Conservation (phyloP, 2,888 invertebrate species). For the Globia sparganii region DNA sequence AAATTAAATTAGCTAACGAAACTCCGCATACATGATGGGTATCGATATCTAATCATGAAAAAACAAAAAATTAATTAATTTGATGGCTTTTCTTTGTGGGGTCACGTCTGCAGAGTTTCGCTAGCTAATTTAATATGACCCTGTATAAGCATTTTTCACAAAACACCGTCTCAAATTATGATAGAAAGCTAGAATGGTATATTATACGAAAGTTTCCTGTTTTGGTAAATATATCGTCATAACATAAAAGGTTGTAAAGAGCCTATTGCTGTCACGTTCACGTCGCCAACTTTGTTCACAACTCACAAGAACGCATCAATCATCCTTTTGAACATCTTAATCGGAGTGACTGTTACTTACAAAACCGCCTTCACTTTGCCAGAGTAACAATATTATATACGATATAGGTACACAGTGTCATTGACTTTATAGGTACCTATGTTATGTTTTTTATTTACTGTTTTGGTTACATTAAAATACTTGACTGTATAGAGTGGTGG, state of each 20-base stretch:
- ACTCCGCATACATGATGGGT: no score
- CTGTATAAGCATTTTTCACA: neutral
- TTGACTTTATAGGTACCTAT: conserved; percentile 46
- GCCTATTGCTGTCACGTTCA: conserved; percentile 23
- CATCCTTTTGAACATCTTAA: conserved; percentile 56
- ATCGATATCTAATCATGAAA: no score
- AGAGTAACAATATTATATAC: conserved; percentile 20
- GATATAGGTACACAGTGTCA: conserved; percentile 33
- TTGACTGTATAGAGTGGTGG: neutral
- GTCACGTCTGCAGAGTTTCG: neutral
- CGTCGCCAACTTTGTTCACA: conserved; percentile 36
- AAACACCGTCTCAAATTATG: neutral
- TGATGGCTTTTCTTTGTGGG: no score
- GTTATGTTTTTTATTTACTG: conserved; percentile 4
- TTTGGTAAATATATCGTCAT: neutral
- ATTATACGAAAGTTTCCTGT: conserved; percentile 7
- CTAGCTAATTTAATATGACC: neutral
- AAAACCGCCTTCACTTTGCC: conserved; percentile 42
- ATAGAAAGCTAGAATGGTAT: neutral
- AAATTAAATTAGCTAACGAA: no score
- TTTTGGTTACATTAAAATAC: neutral
- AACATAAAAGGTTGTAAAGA: conserved; percentile 26
- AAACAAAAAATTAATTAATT: no score
- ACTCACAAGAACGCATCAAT: conserved; percentile 63
- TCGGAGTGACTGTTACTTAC: conserved; percentile 40